Evolutionary conservation across 2,888 invertebrate species (phyloP).

Genomic region (Lepidocyrtoides sp.): DNA sequence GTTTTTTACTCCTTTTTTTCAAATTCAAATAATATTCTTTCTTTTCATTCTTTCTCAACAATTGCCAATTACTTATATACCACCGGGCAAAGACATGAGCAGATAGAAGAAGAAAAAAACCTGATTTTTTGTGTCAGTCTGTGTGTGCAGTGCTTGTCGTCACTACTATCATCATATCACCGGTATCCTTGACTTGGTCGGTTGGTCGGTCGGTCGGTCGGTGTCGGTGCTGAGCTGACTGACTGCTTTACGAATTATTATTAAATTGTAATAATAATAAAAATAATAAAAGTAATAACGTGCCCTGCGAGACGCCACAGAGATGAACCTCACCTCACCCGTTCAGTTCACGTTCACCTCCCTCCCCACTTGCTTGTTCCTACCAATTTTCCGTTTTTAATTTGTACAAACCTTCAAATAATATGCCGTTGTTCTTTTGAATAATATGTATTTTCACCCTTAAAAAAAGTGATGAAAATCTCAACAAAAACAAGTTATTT

Average conservation of each 20-base stretch:
- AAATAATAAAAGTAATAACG: slow-evolving; percentile 2
- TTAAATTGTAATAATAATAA: slow-evolving; percentile 43
- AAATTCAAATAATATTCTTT: slow-evolving; percentile 51
- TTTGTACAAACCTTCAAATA: neutral
- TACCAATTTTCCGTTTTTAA: slow-evolving; percentile 32
- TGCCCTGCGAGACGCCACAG: slow-evolving; percentile 19
- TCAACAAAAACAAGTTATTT: slow-evolving; percentile 43
- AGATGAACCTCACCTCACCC: slow-evolving; percentile 36
- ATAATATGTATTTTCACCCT: neutral
- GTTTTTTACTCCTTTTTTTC: slow-evolving; percentile 37
- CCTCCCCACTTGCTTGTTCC: neutral
- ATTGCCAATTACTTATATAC: slow-evolving; percentile 55
- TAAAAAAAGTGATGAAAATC: neutral
- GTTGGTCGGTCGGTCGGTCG: too few species aligned
- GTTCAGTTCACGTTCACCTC: neutral
- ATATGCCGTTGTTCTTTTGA: neutral
- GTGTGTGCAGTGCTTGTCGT: neutral
- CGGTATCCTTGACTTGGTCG: slow-evolving; percentile 2
- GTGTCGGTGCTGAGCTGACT: neutral
- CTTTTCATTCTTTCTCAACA: slow-evolving; percentile 18
- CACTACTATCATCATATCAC: neutral
- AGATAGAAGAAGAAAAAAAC: slow-evolving; percentile 54
- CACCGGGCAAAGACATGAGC: neutral
- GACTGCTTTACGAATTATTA: slow-evolving; percentile 39
- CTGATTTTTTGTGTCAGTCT: slow-evolving; percentile 39